Evolutionary conservation across 2,797 vertebrate species (phyloP).

Genomic region (Tiaroga cobitis): DNA sequence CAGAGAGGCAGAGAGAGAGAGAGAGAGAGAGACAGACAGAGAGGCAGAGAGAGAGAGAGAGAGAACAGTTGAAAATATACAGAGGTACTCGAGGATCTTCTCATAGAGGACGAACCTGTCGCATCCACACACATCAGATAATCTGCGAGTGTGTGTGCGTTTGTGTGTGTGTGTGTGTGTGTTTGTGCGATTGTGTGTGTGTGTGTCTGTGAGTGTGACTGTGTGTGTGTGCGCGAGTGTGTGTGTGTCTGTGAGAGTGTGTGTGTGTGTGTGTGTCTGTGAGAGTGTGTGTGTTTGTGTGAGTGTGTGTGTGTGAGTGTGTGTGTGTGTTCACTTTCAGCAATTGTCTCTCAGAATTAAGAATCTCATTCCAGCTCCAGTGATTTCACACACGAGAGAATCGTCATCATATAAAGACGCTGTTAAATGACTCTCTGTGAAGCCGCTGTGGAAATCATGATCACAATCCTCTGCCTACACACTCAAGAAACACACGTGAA

Average conservation of each 20-base stretch:
- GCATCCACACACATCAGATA: too few species aligned
- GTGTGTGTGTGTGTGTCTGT: background rate
- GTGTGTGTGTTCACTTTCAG: background rate
- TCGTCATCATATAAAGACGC: background rate
- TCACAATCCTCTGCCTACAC: background rate
- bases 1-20: too few species aligned
- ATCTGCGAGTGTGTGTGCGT: background rate
- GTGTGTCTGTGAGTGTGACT: too few species aligned
- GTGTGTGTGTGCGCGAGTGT: fast-evolving
- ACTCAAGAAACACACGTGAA: background rate
- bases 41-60: background rate
- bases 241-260: too few species aligned
- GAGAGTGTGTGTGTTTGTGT: background rate
- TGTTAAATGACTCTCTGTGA: background rate
- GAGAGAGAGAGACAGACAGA: too few species aligned
- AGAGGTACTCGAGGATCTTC: too few species aligned
- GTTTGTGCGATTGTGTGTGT: too few species aligned
- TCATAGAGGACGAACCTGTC: too few species aligned
- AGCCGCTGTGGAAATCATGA: background rate
- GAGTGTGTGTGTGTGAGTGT: too few species aligned
- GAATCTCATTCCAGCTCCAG: background rate
- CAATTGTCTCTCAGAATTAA: background rate
- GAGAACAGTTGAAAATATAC: background rate
- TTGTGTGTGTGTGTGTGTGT: background rate
- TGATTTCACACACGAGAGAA: background rate